Conservation (phyloP, 2,113 vertebrate species). For the Edolisoma coerulescens region DNA sequence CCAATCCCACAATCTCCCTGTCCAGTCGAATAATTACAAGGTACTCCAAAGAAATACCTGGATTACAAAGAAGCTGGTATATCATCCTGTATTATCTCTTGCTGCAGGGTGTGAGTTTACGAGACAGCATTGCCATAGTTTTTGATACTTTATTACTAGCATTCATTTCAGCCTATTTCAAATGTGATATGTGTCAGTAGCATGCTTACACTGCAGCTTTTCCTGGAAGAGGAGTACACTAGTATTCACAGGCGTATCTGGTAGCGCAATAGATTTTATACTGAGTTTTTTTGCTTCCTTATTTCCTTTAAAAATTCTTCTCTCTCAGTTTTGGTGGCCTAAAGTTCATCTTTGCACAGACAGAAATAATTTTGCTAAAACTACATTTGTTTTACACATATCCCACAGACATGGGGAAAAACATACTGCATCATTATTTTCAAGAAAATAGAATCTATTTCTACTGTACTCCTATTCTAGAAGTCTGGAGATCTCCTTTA, state of each 20-base stretch:
- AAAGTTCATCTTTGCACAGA: background rate
- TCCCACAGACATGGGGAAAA: background rate
- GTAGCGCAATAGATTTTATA: background rate
- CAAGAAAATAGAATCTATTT: background rate
- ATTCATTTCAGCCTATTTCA: constrained; percentile 27
- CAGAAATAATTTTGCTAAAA: background rate
- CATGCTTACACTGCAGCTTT: constrained; percentile 35
- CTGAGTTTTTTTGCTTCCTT: background rate
- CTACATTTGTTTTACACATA: background rate
- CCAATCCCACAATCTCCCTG: background rate
- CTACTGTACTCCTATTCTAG: background rate
- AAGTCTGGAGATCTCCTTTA: background rate
- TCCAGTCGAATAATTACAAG: constrained; percentile 45
- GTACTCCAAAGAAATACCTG: constrained; percentile 48
- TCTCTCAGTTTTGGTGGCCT: background rate
- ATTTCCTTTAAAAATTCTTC: background rate
- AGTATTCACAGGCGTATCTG: constrained; percentile 18
- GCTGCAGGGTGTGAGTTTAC: constrained; percentile 29
- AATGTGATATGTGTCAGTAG: constrained; percentile 14
- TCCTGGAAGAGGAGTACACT: constrained; percentile 23
- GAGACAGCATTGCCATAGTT: background rate
- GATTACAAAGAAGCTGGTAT: constrained; percentile 22
- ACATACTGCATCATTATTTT: background rate
- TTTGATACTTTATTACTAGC: constrained; percentile 27
- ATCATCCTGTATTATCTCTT: constrained; percentile 23